Base-by-base conservation (phyloP, 2,888 invertebrate genomes). In the Eurytoma californica region DNA sequence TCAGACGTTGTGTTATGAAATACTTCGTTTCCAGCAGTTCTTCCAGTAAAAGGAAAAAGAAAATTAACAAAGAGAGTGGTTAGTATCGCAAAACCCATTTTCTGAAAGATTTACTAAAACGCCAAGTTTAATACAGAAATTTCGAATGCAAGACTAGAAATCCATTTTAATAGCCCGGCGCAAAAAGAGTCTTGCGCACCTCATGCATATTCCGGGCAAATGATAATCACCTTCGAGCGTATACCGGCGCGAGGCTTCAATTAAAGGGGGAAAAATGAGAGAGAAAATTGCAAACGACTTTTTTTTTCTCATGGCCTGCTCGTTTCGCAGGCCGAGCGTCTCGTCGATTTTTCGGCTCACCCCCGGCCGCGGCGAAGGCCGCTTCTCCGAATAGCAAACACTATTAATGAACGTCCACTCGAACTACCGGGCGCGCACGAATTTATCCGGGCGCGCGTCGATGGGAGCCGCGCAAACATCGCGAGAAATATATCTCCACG, bases 331-430 rank as follows among this genome's bases (percentile, higher is more conserved):
- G 39, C 39, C 39, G 39, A 39, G 58, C 58, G 20, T 20, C 58
- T 60, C 58, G 58, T 60, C 20, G 58, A 60, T 12, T 24, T 60
- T 24, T 18, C 24, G 20, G 58, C 58, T 20, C 12, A 4, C 20
- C 3, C 49, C 3, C 24, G n/a, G 18, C 28, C 30, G 14, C 24
- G 30, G 51, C 51, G 16, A 39, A 63, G 28, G 51, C 12, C 28
- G 28, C 28, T 53, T 67, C 24, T 57, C 28, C 49, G 57, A 67
- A 66, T 14, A 49, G 67, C 51, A 67, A 74, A 74, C 60, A 74
- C 51, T 67, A 67, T 67, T 67, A 74, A 57, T 70, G 18, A 70
- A 14, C 57, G 70, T 49, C 57, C 65, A 55, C 70, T 58, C 70
- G 30, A 76, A 70, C 63, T 57, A 57, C 20, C 18, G 58, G 24